These are phyloP conservation scores for Endomychus coccineus DNA, from an alignment of 2,888 invertebrate genomes.

Conservation along the genomic window DNA sequence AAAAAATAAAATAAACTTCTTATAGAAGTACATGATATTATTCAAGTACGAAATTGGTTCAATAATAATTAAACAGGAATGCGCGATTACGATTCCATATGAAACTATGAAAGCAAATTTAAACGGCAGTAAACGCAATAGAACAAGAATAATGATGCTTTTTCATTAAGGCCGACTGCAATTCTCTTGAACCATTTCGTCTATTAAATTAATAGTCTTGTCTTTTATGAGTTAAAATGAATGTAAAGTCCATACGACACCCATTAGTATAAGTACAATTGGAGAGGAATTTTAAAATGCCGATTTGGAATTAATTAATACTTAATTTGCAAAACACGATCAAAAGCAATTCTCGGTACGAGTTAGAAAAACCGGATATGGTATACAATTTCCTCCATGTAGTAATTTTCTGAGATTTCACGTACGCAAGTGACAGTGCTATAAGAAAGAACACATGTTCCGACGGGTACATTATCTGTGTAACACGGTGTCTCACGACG, in stretches of 20 bases:
- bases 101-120: no score
- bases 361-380: conserved; percentile 16
- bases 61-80: conserved; percentile 16
- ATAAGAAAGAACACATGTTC: conserved; percentile 32
- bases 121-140: conserved; percentile 12
- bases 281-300: conserved; percentile 15
- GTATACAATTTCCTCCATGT: conserved; percentile 9
- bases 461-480: conserved; percentile 19
- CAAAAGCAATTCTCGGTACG: conserved; percentile 14
- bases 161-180: conserved; percentile 16
- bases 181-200: conserved; percentile 14
- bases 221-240: conserved; percentile 12
- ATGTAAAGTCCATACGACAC: conserved; percentile 14
- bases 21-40: no score
- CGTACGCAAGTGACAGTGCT: conserved; percentile 28
- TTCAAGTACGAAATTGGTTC: no score
- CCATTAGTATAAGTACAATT: conserved; percentile 15
- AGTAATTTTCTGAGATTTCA: conserved; percentile 16
- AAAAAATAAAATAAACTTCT: no score
- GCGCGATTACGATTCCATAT: conserved; percentile 7
- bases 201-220: conserved; percentile 16
- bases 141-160: conserved; percentile 15
- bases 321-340: conserved; percentile 18
- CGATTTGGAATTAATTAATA: conserved; percentile 17
- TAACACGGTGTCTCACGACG: conserved; percentile 36